Evolutionary conservation across 2,113 vertebrate genomes (phyloP).

Genomic region (Osmerus mordax): DNA sequence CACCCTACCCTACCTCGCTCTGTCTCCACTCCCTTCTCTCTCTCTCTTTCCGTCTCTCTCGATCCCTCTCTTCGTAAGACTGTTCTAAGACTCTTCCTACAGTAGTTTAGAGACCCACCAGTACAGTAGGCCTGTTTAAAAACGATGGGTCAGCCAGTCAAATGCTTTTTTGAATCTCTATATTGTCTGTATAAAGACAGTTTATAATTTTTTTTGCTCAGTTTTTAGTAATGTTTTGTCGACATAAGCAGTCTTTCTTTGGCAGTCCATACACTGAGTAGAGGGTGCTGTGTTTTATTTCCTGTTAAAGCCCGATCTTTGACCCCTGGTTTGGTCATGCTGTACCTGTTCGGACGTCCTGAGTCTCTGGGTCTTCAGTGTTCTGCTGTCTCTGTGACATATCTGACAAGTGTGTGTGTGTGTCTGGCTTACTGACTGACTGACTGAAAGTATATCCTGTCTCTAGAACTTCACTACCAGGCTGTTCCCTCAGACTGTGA

Average conservation of each 20-base stretch:
- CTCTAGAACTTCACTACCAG: constrained; percentile 37
- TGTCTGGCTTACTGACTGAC: constrained; percentile 5
- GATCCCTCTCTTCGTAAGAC: constrained; percentile 15
- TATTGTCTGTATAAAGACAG: too few relatives aligned
- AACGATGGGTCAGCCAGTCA: too few relatives aligned
- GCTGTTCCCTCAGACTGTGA: constrained; percentile 26
- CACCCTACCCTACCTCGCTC: background rate
- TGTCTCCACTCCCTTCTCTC: constrained; percentile 9
- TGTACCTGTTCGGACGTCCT: constrained; percentile 22
- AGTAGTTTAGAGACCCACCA: too few relatives aligned
- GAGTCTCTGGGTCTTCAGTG: constrained; percentile 20
- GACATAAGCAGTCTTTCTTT: too few relatives aligned
- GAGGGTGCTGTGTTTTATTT: too few relatives aligned
- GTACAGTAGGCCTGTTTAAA: too few relatives aligned
- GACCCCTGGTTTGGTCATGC: background rate
- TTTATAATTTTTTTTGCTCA: too few relatives aligned
- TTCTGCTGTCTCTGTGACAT: constrained; percentile 26
- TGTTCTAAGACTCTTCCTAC: constrained; percentile 8
- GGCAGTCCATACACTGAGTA: too few relatives aligned
- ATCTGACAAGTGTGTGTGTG: constrained; percentile 12
- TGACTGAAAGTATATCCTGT: constrained; percentile 43
- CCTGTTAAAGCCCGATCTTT: too few relatives aligned
- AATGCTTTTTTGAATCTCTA: too few relatives aligned
- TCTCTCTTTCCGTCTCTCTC: background rate
- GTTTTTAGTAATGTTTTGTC: too few relatives aligned